phyloP scores from a whole-genome alignment of 2,888 invertebrate genomes.

The Hypselothyrea guttata region DNA sequence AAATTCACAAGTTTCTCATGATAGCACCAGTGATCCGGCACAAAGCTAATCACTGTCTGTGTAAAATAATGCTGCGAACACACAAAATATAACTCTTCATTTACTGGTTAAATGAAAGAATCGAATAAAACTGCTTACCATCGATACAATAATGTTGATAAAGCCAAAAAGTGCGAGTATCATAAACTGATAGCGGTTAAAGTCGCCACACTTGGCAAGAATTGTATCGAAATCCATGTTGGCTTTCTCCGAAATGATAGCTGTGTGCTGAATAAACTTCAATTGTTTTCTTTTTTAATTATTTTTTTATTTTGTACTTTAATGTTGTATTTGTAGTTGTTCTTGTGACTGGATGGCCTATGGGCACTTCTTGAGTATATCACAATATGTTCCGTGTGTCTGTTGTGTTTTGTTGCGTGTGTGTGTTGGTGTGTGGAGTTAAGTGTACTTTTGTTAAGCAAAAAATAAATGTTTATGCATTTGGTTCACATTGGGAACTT shows the following conservation, averaged over 20 bases:
- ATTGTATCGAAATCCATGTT: slow-evolving; percentile 84
- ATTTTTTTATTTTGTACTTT: too few relatives aligned
- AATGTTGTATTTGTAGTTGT: slow-evolving; percentile 14
- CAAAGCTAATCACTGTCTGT: slow-evolving; percentile 85
- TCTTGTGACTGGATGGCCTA: slow-evolving; percentile 15
- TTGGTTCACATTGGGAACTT: slow-evolving; percentile 56
- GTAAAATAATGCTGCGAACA: slow-evolving; percentile 84
- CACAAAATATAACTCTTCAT: too few relatives aligned
- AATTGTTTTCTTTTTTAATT: slow-evolving; percentile 45
- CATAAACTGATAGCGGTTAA: slow-evolving; percentile 84
- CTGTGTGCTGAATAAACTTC: slow-evolving; percentile 2
- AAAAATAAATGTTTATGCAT: slow-evolving; percentile 36
- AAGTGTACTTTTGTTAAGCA: slow-evolving; percentile 31
- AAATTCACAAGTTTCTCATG: slow-evolving; percentile 80
- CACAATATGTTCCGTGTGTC: slow-evolving; percentile 54
- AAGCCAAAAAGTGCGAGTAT: slow-evolving; percentile 84
- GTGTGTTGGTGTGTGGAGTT: slow-evolving; percentile 17
- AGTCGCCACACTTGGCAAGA: slow-evolving; percentile 84
- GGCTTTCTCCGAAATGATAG: neutral
- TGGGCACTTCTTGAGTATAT: slow-evolving; percentile 36
- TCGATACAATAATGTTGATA: slow-evolving; percentile 84
- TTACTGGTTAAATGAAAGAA: too few relatives aligned
- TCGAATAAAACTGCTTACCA: slow-evolving; percentile 74
- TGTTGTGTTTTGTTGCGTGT: slow-evolving; percentile 4
- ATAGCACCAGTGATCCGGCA: slow-evolving; percentile 83